These are phyloP conservation scores for Sinosuthora webbiana DNA, from an alignment of 2,113 vertebrate genomes.

Conservation along the genomic window DNA sequence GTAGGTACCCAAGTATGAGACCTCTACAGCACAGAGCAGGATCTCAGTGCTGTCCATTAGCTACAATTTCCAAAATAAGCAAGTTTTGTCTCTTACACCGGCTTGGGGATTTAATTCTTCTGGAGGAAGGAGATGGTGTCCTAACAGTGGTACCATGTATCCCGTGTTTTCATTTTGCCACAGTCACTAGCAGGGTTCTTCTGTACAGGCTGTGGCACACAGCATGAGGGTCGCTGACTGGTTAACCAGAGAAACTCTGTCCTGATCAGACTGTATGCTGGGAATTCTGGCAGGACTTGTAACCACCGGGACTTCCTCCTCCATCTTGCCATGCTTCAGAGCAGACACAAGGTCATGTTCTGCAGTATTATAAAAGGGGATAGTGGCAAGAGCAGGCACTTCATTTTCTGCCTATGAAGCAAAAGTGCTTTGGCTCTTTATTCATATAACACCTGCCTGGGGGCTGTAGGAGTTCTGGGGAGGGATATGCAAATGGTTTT, in stretches of 20 bases:
- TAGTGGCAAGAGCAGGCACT: not conserved
- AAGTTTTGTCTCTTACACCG: not conserved
- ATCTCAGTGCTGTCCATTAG: not conserved
- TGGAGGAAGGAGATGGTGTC: not conserved
- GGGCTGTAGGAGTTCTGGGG: not conserved
- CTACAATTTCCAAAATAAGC: not conserved
- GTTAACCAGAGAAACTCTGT: not conserved
- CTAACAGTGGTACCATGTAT: not conserved
- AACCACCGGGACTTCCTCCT: not conserved
- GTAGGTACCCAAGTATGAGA: not conserved
- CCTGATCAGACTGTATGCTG: not conserved
- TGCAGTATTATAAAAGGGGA: not conserved
- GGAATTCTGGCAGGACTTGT: not conserved
- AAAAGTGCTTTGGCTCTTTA: not conserved
- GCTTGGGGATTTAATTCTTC: not conserved
- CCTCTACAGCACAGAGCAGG: not conserved
- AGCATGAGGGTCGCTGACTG: not conserved
- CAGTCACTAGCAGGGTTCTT: not conserved
- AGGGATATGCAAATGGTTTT: not conserved
- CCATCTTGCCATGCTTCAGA: not conserved
- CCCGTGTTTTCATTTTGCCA: not conserved
- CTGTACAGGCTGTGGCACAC: not conserved
- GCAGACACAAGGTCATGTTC: not conserved
- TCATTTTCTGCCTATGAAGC: not conserved
- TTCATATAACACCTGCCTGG: not conserved